Percentiles rank a stretch among this genome's conserved stretches.
These are phyloP conservation scores for Parauchenoglanis ngamensis DNA, from an alignment of 2,797 vertebrate genomes.

Conservation along the genomic window DNA sequence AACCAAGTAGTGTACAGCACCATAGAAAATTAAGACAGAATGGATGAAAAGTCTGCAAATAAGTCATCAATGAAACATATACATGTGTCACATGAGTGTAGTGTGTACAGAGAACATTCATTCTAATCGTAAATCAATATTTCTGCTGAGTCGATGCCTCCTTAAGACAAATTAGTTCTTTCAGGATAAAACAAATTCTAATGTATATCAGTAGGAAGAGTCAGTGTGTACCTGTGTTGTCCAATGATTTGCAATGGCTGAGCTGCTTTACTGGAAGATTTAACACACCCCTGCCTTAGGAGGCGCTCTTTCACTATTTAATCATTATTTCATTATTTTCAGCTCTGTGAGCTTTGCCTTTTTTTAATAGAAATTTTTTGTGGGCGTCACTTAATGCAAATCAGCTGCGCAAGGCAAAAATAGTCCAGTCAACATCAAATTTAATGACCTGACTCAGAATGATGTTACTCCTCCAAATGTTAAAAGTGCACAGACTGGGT, in stretches of 20 bases:
- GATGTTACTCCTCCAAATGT: slow-evolving; percentile 3
- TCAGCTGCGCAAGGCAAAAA: neutral
- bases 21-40: neutral
- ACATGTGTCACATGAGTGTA: neutral
- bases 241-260: neutral
- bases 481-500: neutral
- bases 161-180: neutral
- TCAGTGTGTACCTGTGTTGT: neutral
- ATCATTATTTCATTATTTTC: neutral
- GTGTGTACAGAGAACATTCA: neutral
- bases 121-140: neutral
- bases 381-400: neutral
- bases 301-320: neutral
- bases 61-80: neutral
- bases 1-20: neutral
- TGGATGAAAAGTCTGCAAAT: neutral
- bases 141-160: too few species aligned
- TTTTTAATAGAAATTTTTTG: neutral
- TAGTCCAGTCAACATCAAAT: neutral
- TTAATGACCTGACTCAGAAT: neutral
- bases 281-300: neutral
- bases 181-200: neutral
- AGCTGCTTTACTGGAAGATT: slow-evolving; percentile 9
- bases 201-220: neutral
- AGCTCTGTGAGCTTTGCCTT: neutral